Evolutionary conservation across 2,113 vertebrate species (phyloP).

Genomic region (Vulpes lagopus): DNA sequence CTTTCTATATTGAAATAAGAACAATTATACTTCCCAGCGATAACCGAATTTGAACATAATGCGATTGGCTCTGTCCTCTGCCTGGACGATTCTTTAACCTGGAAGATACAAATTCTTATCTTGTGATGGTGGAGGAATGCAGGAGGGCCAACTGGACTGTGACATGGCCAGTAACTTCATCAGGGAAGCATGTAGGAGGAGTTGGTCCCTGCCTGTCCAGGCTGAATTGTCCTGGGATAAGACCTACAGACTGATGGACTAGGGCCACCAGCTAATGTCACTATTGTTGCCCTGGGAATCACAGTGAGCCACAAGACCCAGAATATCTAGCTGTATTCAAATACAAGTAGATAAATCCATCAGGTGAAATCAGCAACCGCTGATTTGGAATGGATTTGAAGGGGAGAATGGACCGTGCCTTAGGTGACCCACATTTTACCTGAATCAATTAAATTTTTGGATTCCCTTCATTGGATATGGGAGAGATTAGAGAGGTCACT

Average conservation of each 20-base stretch:
- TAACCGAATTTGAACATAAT: background rate
- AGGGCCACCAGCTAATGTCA: too few species aligned
- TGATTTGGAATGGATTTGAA: background rate
- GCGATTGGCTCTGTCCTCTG: background rate
- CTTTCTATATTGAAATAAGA: background rate
- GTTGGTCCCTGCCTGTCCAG: background rate
- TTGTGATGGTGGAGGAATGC: fast-evolving
- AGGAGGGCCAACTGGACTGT: background rate
- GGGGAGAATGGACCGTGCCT: background rate
- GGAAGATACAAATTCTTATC: background rate
- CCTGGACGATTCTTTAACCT: background rate
- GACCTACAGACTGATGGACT: background rate
- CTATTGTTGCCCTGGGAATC: background rate
- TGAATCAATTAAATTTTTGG: background rate
- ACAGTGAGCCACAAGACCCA: background rate
- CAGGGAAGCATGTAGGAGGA: background rate
- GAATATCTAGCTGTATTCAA: background rate
- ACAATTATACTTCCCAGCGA: background rate
- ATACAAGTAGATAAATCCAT: fast-evolving
- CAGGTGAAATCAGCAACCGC: background rate
- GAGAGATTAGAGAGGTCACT: background rate
- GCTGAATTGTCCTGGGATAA: fast-evolving
- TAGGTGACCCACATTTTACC: background rate
- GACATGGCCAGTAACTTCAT: too few species aligned
- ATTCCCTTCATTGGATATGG: background rate